Percentiles rank a stretch among this genome's conserved stretches.
These are phyloP conservation scores for Octomys mimax DNA, from an alignment of 2,797 vertebrate genomes.

Conservation along the genomic window DNA sequence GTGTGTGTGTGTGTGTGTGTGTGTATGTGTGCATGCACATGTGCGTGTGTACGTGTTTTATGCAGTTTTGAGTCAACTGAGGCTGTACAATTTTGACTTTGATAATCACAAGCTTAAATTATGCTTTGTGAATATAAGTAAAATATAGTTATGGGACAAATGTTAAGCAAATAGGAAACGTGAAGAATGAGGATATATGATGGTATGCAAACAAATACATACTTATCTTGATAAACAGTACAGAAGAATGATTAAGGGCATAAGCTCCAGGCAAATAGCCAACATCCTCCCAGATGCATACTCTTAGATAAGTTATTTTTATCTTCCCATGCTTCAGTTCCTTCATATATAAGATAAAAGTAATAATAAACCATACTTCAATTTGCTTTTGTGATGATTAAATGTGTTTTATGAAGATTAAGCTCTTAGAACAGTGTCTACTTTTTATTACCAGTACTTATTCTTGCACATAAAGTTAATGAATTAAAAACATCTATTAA, in stretches of 20 bases:
- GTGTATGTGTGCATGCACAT: no score
- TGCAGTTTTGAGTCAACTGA: not conserved
- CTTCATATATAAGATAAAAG: constrained; percentile 34
- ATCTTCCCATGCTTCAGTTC: not conserved
- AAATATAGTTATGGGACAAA: not conserved
- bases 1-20: no score
- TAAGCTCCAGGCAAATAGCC: not conserved
- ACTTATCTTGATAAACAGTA: not conserved
- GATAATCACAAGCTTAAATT: not conserved
- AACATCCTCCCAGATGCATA: not conserved
- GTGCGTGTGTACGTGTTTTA: not conserved
- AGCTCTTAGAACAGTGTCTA: not conserved
- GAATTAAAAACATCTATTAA: constrained; percentile 29
- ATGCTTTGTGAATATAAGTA: not conserved
- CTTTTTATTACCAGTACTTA: constrained; percentile 40
- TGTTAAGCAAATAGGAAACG: not conserved
- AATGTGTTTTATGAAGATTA: constrained; percentile 35
- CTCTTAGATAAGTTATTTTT: constrained; percentile 26
- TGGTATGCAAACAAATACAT: not conserved
- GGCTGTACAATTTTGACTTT: not conserved
- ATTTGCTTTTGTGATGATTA: constrained; percentile 36
- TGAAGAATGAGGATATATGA: not conserved
- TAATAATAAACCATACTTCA: not conserved
- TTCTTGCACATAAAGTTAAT: constrained; percentile 47
- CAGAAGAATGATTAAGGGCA: not conserved